Percentiles rank a stretch among this genome's conserved stretches.
These are phyloP conservation scores for Pimpla rufipes DNA, from an alignment of 2,888 invertebrate species.

Conservation along the genomic window DNA sequence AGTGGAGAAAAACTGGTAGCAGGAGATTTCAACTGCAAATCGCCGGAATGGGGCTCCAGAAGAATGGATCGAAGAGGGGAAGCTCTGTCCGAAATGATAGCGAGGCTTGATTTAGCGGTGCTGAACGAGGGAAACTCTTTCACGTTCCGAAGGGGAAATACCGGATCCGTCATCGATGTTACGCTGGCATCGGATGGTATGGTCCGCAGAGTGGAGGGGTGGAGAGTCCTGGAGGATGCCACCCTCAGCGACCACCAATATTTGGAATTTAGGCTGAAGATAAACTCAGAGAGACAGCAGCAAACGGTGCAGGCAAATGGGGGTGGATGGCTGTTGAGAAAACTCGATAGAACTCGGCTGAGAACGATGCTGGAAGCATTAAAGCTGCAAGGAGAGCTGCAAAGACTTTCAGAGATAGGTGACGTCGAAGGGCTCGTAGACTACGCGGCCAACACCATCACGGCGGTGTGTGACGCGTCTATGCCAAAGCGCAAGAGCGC, in stretches of 20 bases:
- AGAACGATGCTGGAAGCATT: conserved; percentile 28
- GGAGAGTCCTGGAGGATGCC: conserved; percentile 51
- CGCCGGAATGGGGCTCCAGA: too few species aligned
- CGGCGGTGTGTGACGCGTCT: conserved; percentile 49
- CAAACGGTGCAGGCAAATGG: background rate
- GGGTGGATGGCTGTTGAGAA: conserved; percentile 1
- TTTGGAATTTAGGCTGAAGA: background rate
- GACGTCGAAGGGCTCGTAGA: background rate
- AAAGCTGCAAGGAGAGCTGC: conserved; percentile 1
- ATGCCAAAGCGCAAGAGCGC: conserved; percentile 52
- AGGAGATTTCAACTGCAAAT: too few species aligned
- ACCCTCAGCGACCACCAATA: conserved; percentile 65
- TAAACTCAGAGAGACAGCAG: background rate
- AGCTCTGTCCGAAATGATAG: conserved; percentile 29
- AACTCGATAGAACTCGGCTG: background rate
- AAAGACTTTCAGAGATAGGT: background rate
- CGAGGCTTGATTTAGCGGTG: too few species aligned
- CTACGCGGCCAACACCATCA: conserved; percentile 31
- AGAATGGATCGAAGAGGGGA: conserved; percentile 32
- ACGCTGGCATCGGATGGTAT: conserved; percentile 25
- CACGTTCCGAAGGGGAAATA: conserved; percentile 18
- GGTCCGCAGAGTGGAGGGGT: background rate
- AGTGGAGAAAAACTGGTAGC: conserved; percentile 18
- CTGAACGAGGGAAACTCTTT: conserved; percentile 14
- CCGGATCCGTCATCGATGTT: conserved; percentile 6